Conservation (phyloP, 2,797 vertebrate species). For the Meda fulgida region DNA sequence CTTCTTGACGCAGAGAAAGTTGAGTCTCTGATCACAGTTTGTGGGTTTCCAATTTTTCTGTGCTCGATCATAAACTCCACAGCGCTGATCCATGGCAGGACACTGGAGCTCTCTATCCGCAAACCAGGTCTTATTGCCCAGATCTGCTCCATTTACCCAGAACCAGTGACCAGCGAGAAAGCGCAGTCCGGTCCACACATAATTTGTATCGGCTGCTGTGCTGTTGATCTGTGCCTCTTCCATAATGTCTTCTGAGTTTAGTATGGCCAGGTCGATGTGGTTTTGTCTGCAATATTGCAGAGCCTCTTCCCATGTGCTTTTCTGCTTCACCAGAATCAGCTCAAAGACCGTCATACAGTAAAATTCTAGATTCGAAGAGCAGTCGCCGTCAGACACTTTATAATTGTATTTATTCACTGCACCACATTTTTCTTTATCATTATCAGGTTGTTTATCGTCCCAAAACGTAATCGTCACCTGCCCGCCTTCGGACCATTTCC, state of each 20-base stretch:
- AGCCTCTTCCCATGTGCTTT: constrained; percentile 62
- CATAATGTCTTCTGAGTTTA: constrained; percentile 19
- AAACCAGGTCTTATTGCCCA: constrained; percentile 21
- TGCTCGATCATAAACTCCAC: constrained; percentile 23
- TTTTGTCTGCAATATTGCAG: constrained; percentile 41
- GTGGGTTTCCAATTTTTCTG: neutral
- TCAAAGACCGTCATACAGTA: constrained; percentile 47
- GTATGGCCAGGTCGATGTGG: constrained; percentile 41
- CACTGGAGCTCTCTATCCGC: neutral
- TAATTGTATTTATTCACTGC: rapidly evolving
- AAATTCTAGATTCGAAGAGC: rapidly evolving
- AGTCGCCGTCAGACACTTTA: rapidly evolving
- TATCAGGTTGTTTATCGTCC: rapidly evolving
- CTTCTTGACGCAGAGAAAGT: constrained; percentile 15
- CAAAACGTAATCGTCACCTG: neutral
- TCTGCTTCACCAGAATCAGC: constrained; percentile 57
- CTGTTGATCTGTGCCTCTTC: constrained; percentile 4
- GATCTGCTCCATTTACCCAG: constrained; percentile 25
- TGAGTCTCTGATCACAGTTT: constrained; percentile 33
- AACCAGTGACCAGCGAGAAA: constrained; percentile 59
- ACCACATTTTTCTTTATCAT: rapidly evolving
- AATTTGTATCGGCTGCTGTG: constrained; percentile 13
- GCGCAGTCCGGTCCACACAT: constrained; percentile 61
- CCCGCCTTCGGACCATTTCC: constrained; percentile 57
- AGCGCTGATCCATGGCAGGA: constrained; percentile 38